Conservation (phyloP, 2,797 vertebrate species). For the Sebastes nivosus region DNA sequence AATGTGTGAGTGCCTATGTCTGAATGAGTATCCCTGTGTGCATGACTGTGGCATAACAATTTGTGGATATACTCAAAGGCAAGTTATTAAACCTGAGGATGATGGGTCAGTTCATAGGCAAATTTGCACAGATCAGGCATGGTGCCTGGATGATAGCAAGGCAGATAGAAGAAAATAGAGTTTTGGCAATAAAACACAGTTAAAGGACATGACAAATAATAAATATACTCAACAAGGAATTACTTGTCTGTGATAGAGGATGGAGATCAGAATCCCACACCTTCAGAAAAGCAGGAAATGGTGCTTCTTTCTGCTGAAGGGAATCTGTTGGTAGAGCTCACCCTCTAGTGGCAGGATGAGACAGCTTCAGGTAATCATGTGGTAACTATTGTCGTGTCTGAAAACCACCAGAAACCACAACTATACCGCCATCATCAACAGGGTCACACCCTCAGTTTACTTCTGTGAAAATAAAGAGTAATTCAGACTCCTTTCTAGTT, state of each 20-base stretch:
- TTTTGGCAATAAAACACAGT: neutral
- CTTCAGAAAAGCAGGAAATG: conserved; percentile 1
- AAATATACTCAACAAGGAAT: neutral
- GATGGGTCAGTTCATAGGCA: neutral
- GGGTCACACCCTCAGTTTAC: neutral
- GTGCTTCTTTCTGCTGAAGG: neutral
- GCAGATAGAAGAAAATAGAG: neutral
- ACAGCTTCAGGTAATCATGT: neutral
- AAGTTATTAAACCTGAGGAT: conserved; percentile 14
- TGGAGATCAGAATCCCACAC: neutral
- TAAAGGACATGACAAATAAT: neutral
- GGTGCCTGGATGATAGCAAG: neutral
- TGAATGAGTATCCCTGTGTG: conserved; percentile 1
- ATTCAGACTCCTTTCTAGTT: neutral
- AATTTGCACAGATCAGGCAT: neutral
- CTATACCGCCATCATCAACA: neutral
- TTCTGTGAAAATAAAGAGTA: neutral
- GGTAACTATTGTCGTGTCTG: neutral
- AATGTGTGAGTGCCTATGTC: neutral
- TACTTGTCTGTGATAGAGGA: neutral
- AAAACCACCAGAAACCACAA: neutral
- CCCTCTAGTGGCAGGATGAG: conserved; percentile 57
- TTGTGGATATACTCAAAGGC: neutral
- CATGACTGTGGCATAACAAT: neutral
- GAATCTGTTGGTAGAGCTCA: conserved; percentile 24